Conservation (phyloP, 2,797 vertebrate genomes). For the Nannoperca obscura region DNA sequence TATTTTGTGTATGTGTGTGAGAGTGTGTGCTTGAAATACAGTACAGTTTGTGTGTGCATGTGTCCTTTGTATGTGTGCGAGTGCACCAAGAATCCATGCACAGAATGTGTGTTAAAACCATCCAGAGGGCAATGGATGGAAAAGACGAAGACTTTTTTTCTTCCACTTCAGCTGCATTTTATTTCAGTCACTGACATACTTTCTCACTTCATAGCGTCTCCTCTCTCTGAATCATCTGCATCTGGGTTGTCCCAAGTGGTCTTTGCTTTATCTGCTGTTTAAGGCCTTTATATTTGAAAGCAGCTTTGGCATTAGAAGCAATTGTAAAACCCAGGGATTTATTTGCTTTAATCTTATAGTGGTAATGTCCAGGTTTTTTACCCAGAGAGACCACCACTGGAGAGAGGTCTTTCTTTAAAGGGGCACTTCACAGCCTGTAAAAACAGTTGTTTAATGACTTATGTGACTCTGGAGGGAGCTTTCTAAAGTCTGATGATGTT, state of each 20-base stretch:
- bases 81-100: too few species aligned
- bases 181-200: conserved; percentile 64
- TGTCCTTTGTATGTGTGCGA: conserved; percentile 21
- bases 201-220: conserved; percentile 22
- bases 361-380: not conserved
- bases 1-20: conserved; percentile 12
- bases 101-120: conserved; percentile 45
- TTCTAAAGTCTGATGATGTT: not conserved
- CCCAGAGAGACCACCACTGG: not conserved
- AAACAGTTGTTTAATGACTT: not conserved
- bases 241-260: conserved; percentile 24
- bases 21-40: conserved; percentile 2
- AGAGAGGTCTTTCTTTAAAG: not conserved
- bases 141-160: conserved; percentile 4
- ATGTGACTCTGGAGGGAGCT: not conserved
- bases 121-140: conserved; percentile 47
- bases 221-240: conserved; percentile 35
- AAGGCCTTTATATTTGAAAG: conserved; percentile 27
- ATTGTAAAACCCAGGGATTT: not conserved
- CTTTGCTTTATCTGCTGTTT: conserved; percentile 25
- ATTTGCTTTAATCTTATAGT: conserved; percentile 16
- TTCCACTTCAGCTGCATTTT: conserved; percentile 34
- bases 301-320: conserved; percentile 27
- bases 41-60: conserved; percentile 15
- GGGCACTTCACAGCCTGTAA: not conserved